Evolutionary conservation across 2,888 invertebrate species (phyloP), one percentile per base, ranked within the genome.

Genomic region (Caenorhabditis sp.): DNA sequence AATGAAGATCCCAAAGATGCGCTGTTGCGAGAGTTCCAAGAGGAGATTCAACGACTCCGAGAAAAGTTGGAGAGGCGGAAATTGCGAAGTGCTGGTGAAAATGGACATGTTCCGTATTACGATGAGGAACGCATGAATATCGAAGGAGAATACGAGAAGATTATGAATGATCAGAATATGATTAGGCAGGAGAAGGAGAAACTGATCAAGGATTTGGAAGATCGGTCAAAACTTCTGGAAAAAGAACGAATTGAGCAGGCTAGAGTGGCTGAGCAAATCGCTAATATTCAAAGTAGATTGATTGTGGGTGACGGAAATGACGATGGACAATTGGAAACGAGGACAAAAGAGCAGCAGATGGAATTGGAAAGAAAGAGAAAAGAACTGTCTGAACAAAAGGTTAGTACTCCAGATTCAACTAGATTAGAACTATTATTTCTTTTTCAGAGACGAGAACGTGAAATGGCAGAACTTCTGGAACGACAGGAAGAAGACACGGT

Each of bases 1-100:
- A 99, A 99, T 90, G 97, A 99, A 89, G 94, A 95, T 88, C 94
- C 94, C 0, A 94, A 95, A 88, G 95, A 95, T 86, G 93, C 95
- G 0, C 91, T 94, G 85, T 89, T 95, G 12, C 89, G 93, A 12
- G 92, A 94, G 86, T 95, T 94, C 86, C 94, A 94, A 87, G 91
- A 93, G 79, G 94, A 95, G 89, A 93, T 95, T 62, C 60, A 76
- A 21, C 67, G 78, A 26, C 69, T 85, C 23, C 62, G 76, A 12
- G 56, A 70, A 38, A 77, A 79, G 63, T 59, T 85, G 53, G 79
- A 78, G 53, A 56, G 76, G 36, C 59, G 86, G 63, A 78, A 78
- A 36, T 88, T 88, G 76, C 88, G 88, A 53, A 87, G 87, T 21
- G 52, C 64, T 31, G 65, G 71, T 8, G 62, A 64, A 12, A 60